A percentile compares a stretch with the other conserved stretches of the same genome.
phyloP scores from a whole-genome alignment of 1,140 invertebrate species.

The Anoplophora glabripennis region DNA sequence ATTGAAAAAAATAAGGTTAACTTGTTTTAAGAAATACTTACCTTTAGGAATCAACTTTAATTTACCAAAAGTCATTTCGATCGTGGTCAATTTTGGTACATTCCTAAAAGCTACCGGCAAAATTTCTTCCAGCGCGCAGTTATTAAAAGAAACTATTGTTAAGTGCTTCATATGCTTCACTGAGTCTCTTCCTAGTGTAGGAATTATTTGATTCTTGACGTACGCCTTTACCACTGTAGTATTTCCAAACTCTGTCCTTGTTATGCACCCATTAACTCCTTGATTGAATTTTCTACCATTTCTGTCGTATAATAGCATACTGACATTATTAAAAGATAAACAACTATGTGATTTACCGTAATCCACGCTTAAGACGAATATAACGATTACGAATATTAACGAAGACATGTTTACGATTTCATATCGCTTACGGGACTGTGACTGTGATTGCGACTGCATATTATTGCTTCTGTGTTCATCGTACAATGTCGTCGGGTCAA shows the following conservation, averaged over 20 bases:
- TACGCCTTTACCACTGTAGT: conserved; percentile 11
- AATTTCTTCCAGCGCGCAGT: conserved; percentile 8
- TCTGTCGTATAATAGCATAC: background rate
- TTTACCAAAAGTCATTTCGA: conserved; percentile 21
- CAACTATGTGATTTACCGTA: background rate
- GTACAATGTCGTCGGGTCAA: too few species aligned
- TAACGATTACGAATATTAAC: too few species aligned
- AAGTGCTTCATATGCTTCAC: conserved; percentile 20
- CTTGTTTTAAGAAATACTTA: conserved; percentile 5
- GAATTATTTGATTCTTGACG: conserved; percentile 20
- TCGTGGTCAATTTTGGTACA: conserved; percentile 12
- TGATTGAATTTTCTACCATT: background rate
- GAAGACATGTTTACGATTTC: too few species aligned
- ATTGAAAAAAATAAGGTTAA: too few species aligned
- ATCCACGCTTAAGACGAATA: too few species aligned
- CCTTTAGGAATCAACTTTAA: conserved; percentile 21
- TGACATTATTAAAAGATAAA: background rate
- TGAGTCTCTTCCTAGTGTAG: conserved; percentile 19
- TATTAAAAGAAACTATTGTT: conserved; percentile 18
- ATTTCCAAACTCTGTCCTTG: conserved; percentile 14
- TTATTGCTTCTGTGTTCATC: too few species aligned
- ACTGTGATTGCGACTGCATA: too few species aligned
- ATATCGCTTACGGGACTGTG: too few species aligned
- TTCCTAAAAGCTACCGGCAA: conserved; percentile 20
- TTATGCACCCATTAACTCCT: conserved; percentile 21